These are phyloP conservation scores for Poecilia gillii DNA, from an alignment of 2,797 vertebrate genomes.

Conservation along the genomic window DNA sequence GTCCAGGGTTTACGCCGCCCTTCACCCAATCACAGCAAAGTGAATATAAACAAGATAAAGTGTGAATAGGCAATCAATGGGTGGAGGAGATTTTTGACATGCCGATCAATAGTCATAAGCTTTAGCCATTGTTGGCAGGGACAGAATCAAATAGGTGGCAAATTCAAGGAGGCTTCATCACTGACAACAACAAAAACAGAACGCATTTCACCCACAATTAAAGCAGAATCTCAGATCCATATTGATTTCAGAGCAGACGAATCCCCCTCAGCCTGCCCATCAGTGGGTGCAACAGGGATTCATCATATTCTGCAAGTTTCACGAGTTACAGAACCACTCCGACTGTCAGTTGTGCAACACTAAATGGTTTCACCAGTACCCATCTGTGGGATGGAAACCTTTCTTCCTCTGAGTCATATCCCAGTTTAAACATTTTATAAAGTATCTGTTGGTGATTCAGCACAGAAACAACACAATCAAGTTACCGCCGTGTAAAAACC, in stretches of 20 bases:
- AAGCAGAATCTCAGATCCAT: not conserved
- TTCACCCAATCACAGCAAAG: not conserved
- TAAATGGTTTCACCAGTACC: slow-evolving; percentile 4
- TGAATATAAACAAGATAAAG: slow-evolving; percentile 4
- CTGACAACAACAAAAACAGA: slow-evolving; percentile 3
- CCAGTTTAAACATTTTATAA: not conserved
- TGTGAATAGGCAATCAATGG: slow-evolving; percentile 1
- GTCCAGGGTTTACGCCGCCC: not conserved
- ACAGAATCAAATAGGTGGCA: not conserved
- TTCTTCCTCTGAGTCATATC: slow-evolving; percentile 7
- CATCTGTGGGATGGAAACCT: not conserved
- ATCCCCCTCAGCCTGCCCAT: not conserved
- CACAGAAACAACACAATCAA: not conserved
- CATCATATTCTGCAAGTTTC: slow-evolving; percentile 6
- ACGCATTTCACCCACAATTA: slow-evolving; percentile 9
- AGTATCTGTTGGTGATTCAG: not conserved
- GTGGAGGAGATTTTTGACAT: slow-evolving; percentile 12
- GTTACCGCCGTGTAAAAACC: not conserved
- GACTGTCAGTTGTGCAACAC: slow-evolving; percentile 9
- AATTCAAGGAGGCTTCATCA: slow-evolving; percentile 7
- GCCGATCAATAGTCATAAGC: slow-evolving; percentile 8
- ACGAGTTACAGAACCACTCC: slow-evolving; percentile 3
- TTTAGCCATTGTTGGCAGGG: not conserved
- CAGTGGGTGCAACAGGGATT: not conserved
- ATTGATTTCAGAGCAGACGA: slow-evolving; percentile 4